Evolutionary conservation across 35 echinoderm and acorn worm species (phyloP), one percentile per base, ranked within the genome.

Genomic region (Apostichopus parvimensis): DNA sequence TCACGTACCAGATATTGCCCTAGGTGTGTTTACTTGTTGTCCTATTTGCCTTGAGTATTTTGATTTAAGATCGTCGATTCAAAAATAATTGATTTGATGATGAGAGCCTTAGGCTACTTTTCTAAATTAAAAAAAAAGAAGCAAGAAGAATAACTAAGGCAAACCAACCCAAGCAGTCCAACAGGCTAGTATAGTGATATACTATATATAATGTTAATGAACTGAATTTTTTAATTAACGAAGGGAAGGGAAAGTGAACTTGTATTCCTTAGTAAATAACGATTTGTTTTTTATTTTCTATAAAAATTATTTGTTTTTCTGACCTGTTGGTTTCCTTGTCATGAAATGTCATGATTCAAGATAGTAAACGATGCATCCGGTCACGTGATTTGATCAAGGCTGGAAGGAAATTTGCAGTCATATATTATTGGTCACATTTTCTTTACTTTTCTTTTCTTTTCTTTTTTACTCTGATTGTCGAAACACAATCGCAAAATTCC

Each of bases 21-120:
- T 22, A 75, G 17, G 71, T 75, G 4, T 75, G 71, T 75, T 75
- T 75, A 75, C 71, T 18, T 75, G n/a, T 75, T 75, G 12, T 75
- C 71, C 17, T 75, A 75, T 13, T 18, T 75, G 71, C 71, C 71
- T 75, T 75, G 17, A 75, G 71, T 75, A 22, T 75, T 75, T 75
- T 22, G 71, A 75, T 75, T 75, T 18, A 20, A 18, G 71, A 75
- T 75, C 7, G 71, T 20, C 71, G 71, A 75, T 75, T 75, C 71
- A 75, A 75, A 75, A 75, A 75, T 75, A 75, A 75, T 75, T 75
- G 13, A 75, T 75, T 75, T 75, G 13, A 75, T 75, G 71, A 75
- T 22, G 71, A 75, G 6, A 7, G 71, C 71, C 15, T 7, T 18
- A 14, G 71, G 71, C 58, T 61, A 12, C 6, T 18, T 75, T 20